phyloP scores from a whole-genome alignment of 2,797 vertebrate genomes.

The Rhinichthys osculus region DNA sequence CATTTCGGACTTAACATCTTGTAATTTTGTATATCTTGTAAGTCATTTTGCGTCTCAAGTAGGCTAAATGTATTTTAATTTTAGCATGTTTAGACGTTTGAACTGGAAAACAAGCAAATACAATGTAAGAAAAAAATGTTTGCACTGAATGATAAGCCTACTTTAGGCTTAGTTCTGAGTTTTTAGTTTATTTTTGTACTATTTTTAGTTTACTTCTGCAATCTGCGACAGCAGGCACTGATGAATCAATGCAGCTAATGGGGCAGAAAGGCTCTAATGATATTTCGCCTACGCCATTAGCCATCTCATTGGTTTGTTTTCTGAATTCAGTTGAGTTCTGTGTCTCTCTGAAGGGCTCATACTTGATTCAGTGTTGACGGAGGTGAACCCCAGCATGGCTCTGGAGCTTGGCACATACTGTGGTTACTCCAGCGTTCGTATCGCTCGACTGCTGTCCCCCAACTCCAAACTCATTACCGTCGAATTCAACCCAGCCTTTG shows the following conservation, averaged over 20 bases:
- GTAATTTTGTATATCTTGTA: not conserved
- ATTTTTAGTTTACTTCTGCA: too few species aligned
- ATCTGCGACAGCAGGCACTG: slow-evolving; percentile 21
- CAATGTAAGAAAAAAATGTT: not conserved
- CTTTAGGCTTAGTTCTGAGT: too few species aligned
- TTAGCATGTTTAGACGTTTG: not conserved
- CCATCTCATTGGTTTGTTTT: slow-evolving; percentile 18
- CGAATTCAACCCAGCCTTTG: slow-evolving; percentile 80
- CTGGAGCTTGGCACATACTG: slow-evolving; percentile 80
- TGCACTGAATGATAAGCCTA: too few species aligned
- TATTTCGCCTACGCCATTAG: slow-evolving; percentile 31
- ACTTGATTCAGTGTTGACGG: slow-evolving; percentile 77
- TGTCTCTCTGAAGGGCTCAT: slow-evolving; percentile 75
- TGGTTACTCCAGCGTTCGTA: slow-evolving; percentile 84
- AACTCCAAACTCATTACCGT: slow-evolving; percentile 77
- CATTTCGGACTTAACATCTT: not conserved
- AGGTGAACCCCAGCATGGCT: slow-evolving; percentile 60
- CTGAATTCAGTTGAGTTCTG: not conserved
- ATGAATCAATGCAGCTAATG: slow-evolving; percentile 46
- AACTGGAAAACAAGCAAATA: too few species aligned
- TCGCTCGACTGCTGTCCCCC: slow-evolving; percentile 77
- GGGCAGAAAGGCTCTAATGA: slow-evolving; percentile 36
- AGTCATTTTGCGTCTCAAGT: not conserved
- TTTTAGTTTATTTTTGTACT: too few species aligned
- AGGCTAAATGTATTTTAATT: not conserved